Percentiles rank a stretch among this genome's conserved stretches.
phyloP scores from a whole-genome alignment of 53 echinoderm and acorn worm genomes.

The Crossaster papposus region DNA sequence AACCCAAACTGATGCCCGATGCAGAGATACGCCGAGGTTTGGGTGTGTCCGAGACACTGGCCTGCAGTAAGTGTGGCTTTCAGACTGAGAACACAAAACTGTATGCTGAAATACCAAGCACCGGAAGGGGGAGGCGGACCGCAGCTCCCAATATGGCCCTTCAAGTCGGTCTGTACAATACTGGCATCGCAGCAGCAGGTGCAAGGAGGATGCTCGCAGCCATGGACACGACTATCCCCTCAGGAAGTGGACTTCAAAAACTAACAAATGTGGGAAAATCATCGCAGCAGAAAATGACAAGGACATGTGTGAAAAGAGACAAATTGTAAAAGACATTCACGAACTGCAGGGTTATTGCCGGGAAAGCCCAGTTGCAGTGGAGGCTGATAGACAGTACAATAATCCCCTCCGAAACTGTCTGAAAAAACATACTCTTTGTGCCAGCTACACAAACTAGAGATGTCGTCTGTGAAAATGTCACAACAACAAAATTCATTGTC shows the following conservation, averaged over 20 bases:
- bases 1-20: background rate
- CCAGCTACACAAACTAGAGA: slow-evolving; percentile 59
- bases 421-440: slow-evolving; percentile 53
- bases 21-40: background rate
- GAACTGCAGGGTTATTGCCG: slow-evolving; percentile 15
- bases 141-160: slow-evolving; percentile 38
- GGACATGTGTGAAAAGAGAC: slow-evolving; percentile 13
- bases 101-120: background rate
- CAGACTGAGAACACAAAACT: too few species aligned
- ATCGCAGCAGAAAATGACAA: background rate
- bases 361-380: slow-evolving; percentile 39
- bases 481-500: slow-evolving; percentile 13
- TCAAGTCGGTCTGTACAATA: slow-evolving; percentile 17
- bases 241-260: too few species aligned
- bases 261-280: background rate
- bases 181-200: slow-evolving; percentile 13
- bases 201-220: background rate
- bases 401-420: slow-evolving; percentile 29
- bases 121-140: background rate
- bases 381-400: slow-evolving; percentile 56
- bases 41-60: background rate
- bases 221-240: background rate
- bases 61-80: background rate
- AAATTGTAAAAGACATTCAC: slow-evolving; percentile 38
- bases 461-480: slow-evolving; percentile 48